A percentile compares a stretch with the other conserved stretches of the same genome.
Conservation (phyloP, 2,113 vertebrate species). For the Rhynchomys soricoides region DNA sequence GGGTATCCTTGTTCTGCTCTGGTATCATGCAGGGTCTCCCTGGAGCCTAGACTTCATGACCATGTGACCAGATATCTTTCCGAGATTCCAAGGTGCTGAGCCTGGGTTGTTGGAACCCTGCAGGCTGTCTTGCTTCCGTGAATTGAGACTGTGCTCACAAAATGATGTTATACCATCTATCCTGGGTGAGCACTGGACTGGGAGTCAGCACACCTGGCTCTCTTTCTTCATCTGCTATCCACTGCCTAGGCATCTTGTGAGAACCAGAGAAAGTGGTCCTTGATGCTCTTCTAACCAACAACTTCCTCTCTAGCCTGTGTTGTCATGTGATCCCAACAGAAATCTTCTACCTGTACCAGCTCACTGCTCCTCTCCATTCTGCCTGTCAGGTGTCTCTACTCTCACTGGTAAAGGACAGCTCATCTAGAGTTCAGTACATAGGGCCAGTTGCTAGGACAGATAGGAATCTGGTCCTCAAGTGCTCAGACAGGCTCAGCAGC, state of each 20-base stretch:
- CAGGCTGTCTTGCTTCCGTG: not conserved
- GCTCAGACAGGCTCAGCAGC: not conserved
- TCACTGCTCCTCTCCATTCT: not conserved
- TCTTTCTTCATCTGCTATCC: not conserved
- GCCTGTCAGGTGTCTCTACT: not conserved
- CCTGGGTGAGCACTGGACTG: not conserved
- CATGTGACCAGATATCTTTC: not conserved
- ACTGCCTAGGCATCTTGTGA: not conserved
- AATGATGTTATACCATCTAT: not conserved
- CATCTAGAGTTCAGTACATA: not conserved
- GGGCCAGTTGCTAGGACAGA: not conserved
- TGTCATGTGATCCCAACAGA: not conserved
- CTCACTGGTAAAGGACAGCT: not conserved
- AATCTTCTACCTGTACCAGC: not conserved
- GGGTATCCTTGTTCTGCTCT: not conserved
- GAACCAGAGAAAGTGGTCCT: not conserved
- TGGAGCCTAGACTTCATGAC: not conserved
- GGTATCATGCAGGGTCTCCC: not conserved
- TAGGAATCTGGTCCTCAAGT: not conserved
- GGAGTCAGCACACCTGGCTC: not conserved
- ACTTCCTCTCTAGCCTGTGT: slow-evolving; percentile 3
- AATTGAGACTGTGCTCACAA: not conserved
- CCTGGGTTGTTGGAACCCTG: not conserved
- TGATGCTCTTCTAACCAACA: not conserved
- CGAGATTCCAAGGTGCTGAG: not conserved